phyloP scores from a whole-genome alignment of 2,797 vertebrate species.

The Cyclopterus lumpus region DNA sequence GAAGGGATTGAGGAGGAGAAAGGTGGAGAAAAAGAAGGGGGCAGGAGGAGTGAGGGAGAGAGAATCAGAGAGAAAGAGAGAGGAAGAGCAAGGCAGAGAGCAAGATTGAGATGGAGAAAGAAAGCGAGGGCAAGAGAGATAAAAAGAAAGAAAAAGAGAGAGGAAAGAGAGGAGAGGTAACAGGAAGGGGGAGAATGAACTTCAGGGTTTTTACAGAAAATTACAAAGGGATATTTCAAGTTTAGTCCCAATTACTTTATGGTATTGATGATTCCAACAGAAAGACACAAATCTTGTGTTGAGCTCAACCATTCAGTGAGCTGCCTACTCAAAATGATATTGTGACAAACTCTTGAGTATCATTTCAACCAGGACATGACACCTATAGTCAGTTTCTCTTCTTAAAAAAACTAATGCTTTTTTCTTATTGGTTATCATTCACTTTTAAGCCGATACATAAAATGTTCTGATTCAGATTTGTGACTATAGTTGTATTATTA shows the following conservation, averaged over 20 bases:
- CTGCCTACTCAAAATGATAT: conserved; percentile 77
- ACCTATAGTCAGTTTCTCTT: conserved; percentile 79
- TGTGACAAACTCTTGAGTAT: conserved; percentile 82
- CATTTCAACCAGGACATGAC: conserved; percentile 78
- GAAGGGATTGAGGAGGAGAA: conserved; percentile 31
- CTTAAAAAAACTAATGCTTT: neutral
- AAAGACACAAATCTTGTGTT: conserved; percentile 82
- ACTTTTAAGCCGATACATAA: conserved; percentile 17
- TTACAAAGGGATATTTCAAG: conserved; percentile 84
- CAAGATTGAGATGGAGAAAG: conserved; percentile 40
- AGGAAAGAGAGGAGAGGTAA: conserved; percentile 76
- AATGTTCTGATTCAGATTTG: conserved; percentile 5
- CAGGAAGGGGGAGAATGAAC: conserved; percentile 83
- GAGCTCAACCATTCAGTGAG: conserved; percentile 81
- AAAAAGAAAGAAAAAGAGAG: conserved; percentile 45
- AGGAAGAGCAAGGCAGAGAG: conserved; percentile 27
- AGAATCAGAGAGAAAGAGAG: conserved; percentile 35
- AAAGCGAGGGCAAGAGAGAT: conserved; percentile 41
- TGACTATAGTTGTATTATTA: neutral
- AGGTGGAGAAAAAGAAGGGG: conserved; percentile 32
- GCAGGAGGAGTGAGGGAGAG: conserved; percentile 26
- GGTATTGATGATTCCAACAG: conserved; percentile 80
- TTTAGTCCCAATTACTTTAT: conserved; percentile 81
- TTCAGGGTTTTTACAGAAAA: conserved; percentile 84
- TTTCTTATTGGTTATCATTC: neutral